These are phyloP conservation scores for Eulemur albifrons DNA, from an alignment of 2,797 vertebrate genomes.

Conservation along the genomic window DNA sequence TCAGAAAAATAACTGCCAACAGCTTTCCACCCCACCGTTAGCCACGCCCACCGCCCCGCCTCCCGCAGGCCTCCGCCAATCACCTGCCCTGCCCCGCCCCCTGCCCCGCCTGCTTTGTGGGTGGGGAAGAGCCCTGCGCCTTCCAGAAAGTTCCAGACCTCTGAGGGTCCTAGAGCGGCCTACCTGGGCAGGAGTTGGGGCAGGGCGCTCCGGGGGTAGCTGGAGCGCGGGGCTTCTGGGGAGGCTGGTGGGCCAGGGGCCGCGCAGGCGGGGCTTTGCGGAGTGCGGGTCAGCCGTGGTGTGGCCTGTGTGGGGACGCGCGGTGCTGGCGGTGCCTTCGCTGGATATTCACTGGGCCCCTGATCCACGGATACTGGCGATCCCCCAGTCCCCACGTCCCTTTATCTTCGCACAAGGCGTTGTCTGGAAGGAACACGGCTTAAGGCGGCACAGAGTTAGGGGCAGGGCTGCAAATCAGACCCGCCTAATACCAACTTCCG, in stretches of 20 bases:
- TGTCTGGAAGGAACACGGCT: neutral
- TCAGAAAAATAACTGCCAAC: neutral
- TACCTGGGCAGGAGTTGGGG: too few relatives aligned
- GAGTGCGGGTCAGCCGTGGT: too few relatives aligned
- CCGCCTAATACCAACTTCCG: neutral
- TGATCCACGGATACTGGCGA: neutral
- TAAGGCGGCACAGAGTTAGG: neutral
- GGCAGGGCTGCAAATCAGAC: neutral
- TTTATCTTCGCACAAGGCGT: neutral
- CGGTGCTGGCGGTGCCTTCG: accelerated
- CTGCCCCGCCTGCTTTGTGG: accelerated
- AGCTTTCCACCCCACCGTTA: accelerated
- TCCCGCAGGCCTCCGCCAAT: neutral
- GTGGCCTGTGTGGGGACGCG: neutral
- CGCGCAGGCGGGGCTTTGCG: accelerated
- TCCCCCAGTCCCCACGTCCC: neutral
- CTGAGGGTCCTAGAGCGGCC: neutral
- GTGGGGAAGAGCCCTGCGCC: too few relatives aligned
- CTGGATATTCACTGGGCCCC: neutral
- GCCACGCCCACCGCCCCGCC: neutral
- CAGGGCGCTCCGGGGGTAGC: accelerated
- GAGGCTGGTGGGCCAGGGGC: neutral
- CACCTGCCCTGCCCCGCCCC: neutral
- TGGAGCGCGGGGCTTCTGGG: neutral
- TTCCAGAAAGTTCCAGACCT: neutral